A percentile compares a stretch with the other conserved stretches of the same genome.
phyloP scores from a whole-genome alignment of 2,888 invertebrate genomes.

The Napeogenes sylphis region DNA sequence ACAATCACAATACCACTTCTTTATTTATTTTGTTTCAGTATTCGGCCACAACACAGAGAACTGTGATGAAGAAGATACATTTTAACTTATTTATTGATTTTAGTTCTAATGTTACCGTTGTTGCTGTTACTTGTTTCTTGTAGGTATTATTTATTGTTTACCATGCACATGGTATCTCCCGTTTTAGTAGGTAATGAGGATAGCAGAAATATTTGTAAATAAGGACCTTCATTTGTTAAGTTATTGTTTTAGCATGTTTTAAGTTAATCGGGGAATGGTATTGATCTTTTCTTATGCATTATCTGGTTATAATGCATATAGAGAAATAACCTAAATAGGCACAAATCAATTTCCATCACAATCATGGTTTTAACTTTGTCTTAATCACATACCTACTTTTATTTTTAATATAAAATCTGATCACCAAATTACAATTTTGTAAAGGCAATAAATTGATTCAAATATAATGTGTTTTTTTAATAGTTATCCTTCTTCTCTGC shows the following conservation, averaged over 20 bases:
- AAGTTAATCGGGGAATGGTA: slow-evolving; percentile 55
- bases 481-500: background rate
- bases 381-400: slow-evolving; percentile 34
- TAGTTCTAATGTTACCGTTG: slow-evolving; percentile 70
- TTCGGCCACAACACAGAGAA: slow-evolving; percentile 93
- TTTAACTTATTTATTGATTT: slow-evolving; percentile 73
- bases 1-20: too few relatives aligned
- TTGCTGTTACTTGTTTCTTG: slow-evolving; percentile 67
- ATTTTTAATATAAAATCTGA: slow-evolving; percentile 33
- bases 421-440: slow-evolving; percentile 50
- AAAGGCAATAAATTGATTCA: slow-evolving; percentile 39
- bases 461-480: slow-evolving; percentile 27
- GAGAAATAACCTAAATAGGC: slow-evolving; percentile 57
- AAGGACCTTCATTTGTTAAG: slow-evolving; percentile 55
- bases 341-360: slow-evolving; percentile 62
- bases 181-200: slow-evolving; percentile 53
- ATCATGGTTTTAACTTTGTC: slow-evolving; percentile 56
- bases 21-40: slow-evolving; percentile 76
- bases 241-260: slow-evolving; percentile 57
- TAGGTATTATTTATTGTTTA: slow-evolving; percentile 70
- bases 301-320: slow-evolving; percentile 68
- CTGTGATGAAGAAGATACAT: slow-evolving; percentile 92
- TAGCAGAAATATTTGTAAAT: slow-evolving; percentile 61
- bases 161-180: slow-evolving; percentile 54
- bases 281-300: slow-evolving; percentile 64